Base-by-base conservation (phyloP, 2,888 invertebrate species). In the Synergus umbraculus region DNA sequence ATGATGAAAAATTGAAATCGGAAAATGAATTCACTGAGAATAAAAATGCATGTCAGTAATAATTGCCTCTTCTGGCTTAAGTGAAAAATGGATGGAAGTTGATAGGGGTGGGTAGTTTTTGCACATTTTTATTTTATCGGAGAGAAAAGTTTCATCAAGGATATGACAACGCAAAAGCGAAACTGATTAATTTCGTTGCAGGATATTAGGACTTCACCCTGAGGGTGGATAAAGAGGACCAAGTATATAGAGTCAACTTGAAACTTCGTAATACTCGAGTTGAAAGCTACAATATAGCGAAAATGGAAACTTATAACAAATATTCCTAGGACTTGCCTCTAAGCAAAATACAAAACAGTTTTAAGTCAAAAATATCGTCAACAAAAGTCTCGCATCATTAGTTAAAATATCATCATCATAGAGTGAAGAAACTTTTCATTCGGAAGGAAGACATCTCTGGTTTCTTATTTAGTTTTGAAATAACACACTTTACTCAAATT, bases 101-200 rank as follows among this genome's bases (percentile, higher is more conserved):
- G 66, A 66, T 66, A 66, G 43, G 66, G n/a, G 43, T 66, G 44
- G 66, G 18, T 43, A 66, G n/a, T 43, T 66, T 66, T 66, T 66
- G n/a, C 66, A 43, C 43, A 46, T 12, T 46, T 46, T 46, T 46
- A 46, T 66, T 43, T 66, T 43, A 66, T 66, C 43, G 43, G 66
- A 66, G 43, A 66, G 43, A 66, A 43, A 29, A 66, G 44, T 66
- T 66, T 66, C 43, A 66, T 66, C 66, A 66, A 66, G 66, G 66
- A 66, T 66, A 46, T 46, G 46, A 46, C 12, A 46, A 10, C 46
- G 46, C 46, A 46, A 12, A 46, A 46, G 8, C 12, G 46, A 46
- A 12, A 46, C 46, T 12, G 46, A 46, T 46, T 46, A 46, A 46
- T 46, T 10, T 46, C 46, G 12, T 46, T 46, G 10, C 12, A 46